Percentiles rank a stretch among this genome's conserved stretches.
Conservation (phyloP, 2,888 invertebrate genomes). For the Hyposoter didymator region DNA sequence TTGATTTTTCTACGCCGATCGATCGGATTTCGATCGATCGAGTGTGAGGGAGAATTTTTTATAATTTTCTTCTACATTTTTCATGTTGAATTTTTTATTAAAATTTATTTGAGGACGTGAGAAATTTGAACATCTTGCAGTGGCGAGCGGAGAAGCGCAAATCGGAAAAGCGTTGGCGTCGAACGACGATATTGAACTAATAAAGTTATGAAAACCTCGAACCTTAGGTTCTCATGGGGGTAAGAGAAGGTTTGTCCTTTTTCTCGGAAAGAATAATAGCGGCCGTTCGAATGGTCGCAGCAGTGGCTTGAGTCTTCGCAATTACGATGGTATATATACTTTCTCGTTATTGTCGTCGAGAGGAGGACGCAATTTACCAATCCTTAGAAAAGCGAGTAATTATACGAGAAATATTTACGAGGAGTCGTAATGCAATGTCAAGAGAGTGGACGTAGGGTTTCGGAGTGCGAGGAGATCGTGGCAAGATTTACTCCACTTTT, state of each 20-base stretch:
- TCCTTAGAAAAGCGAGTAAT: conserved; percentile 30
- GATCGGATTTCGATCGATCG: neutral
- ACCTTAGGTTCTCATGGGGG: neutral
- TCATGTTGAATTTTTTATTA: neutral
- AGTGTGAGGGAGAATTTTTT: too few species aligned
- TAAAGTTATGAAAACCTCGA: conserved; percentile 35
- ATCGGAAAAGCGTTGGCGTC: neutral
- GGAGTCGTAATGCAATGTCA: conserved; percentile 49
- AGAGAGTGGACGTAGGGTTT: conserved; percentile 45
- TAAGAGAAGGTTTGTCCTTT: conserved; percentile 25
- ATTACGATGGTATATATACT: conserved; percentile 36
- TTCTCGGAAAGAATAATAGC: conserved; percentile 50
- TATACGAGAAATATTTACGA: conserved; percentile 54
- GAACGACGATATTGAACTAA: conserved; percentile 34
- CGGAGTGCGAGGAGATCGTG: conserved; percentile 21
- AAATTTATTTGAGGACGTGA: neutral
- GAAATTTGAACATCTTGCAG: neutral
- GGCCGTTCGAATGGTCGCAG: conserved; percentile 45
- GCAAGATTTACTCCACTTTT: conserved; percentile 49
- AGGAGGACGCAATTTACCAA: conserved; percentile 35
- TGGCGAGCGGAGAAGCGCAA: neutral
- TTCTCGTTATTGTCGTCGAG: conserved; percentile 8
- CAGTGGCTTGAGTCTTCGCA: conserved; percentile 34
- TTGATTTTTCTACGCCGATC: neutral
- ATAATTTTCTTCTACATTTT: too few species aligned